phyloP scores from a whole-genome alignment of 2,797 vertebrate genomes.

The Pygocentrus nattereri region DNA sequence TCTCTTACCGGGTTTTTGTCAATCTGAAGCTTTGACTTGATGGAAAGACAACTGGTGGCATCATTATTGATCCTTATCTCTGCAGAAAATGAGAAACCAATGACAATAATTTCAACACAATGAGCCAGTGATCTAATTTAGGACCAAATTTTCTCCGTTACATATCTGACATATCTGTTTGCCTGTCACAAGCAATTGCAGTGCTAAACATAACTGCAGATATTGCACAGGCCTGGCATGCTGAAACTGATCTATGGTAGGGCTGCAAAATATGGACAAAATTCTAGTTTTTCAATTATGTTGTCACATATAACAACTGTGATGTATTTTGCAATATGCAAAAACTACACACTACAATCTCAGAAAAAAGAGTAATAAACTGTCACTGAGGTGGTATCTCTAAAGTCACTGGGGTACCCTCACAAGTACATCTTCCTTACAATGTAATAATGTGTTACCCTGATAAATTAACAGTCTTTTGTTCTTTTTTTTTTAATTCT shows the following conservation, averaged over 20 bases:
- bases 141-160: not conserved
- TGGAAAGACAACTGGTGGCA: constrained; percentile 86
- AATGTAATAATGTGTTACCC: too few species aligned
- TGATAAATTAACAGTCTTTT: too few species aligned
- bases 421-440: too few species aligned
- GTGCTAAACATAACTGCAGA: constrained; percentile 9
- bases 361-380: too few species aligned
- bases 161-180: not conserved
- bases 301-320: not conserved
- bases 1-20: constrained; percentile 86
- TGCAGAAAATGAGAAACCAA: constrained; percentile 67
- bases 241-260: not conserved
- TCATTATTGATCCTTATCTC: constrained; percentile 87
- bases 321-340: not conserved
- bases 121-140: constrained; percentile 11
- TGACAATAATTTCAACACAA: constrained; percentile 22
- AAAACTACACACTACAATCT: not conserved
- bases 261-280: not conserved
- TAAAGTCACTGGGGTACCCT: too few species aligned
- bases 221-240: not conserved
- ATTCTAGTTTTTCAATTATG: not conserved
- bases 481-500: too few species aligned
- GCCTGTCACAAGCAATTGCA: not conserved
- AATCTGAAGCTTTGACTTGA: constrained; percentile 87
- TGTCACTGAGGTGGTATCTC: too few species aligned